Evolutionary conservation across 1,140 invertebrate species (phyloP), one percentile per base, ranked within the genome.

Genomic region (Elymnias hypermnestra): DNA sequence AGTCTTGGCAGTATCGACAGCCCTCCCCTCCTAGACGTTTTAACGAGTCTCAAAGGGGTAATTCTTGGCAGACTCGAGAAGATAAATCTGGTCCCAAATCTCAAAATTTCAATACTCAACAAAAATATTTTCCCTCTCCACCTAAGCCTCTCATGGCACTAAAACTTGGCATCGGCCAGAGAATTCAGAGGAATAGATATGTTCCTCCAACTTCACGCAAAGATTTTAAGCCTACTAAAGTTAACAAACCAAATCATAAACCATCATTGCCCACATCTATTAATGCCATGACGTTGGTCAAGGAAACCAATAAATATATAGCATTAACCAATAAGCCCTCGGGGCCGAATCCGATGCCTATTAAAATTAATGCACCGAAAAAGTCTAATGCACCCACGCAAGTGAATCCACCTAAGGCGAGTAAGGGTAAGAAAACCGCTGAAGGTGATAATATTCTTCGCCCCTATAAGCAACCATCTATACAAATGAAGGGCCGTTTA

Each of bases 401-500:
- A n/a, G n/a, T n/a, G n/a, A n/a, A n/a, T n/a, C n/a, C n/a, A n/a
- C n/a, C n/a, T n/a, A n/a, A n/a, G n/a, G n/a, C n/a, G n/a, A n/a
- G n/a, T n/a, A 25, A 35, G 23, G 18, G 28, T n/a, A 39, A 31
- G 29, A 23, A 42, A 19, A 5, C 15, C 3, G 8, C 10, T 2
- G 7, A 40, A 0, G 6, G 22, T 1, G 28, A 55, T 18, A 22
- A 42, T 8, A 49, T 67, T 33, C 39, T 78, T 29, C 50, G 48
- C 3, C 43, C 54, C 2, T 48, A 70, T 29, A 22, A 45, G 5
- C 36, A 29, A 26, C 63, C 68, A 0, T 47, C 49, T 14, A 42
- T 44, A 17, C 64, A 72, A 46, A 18, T 77, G 37, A 62, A 41
- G 5, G 76, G 76, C 5, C 71, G 79, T 3, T 31, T 83, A 28